Evolutionary conservation across 2,888 invertebrate genomes (phyloP).

Genomic region (Crioceris asparagi): DNA sequence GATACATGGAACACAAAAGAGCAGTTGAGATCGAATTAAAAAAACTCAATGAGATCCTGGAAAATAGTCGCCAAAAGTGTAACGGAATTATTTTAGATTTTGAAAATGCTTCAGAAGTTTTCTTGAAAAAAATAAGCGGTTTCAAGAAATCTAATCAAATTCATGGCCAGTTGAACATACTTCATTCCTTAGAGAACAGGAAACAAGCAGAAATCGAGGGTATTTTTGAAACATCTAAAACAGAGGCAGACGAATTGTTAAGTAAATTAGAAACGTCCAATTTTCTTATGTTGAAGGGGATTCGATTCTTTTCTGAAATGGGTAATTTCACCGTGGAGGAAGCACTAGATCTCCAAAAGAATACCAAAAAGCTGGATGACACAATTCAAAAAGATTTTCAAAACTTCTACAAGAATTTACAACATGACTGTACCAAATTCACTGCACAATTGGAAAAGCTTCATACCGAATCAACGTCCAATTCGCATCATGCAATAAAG

Average conservation of each 20-base stretch:
- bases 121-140: background rate
- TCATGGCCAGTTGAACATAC: too few relatives aligned
- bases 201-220: background rate
- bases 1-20: constrained; percentile 19
- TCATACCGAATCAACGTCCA: constrained; percentile 9
- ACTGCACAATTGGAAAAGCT: constrained; percentile 7
- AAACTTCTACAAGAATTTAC: constrained; percentile 79
- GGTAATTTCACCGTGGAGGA: constrained; percentile 27
- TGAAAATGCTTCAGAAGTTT: background rate
- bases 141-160: constrained; percentile 5
- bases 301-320: constrained; percentile 28
- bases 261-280: background rate
- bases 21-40: constrained; percentile 11
- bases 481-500: too few relatives aligned
- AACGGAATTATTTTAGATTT: constrained; percentile 1
- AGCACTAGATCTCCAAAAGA: constrained; percentile 20
- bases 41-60: constrained; percentile 5
- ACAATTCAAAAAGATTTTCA: constrained; percentile 86
- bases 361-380: constrained; percentile 17
- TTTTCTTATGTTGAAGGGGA: constrained; percentile 6
- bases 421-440: constrained; percentile 30
- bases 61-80: background rate
- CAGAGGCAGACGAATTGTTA: too few relatives aligned
- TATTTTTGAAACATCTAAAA: too few relatives aligned
- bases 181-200: constrained; percentile 3